These are phyloP conservation scores for Oophaga sylvatica DNA, from an alignment of 2,797 vertebrate species.

Conservation along the genomic window DNA sequence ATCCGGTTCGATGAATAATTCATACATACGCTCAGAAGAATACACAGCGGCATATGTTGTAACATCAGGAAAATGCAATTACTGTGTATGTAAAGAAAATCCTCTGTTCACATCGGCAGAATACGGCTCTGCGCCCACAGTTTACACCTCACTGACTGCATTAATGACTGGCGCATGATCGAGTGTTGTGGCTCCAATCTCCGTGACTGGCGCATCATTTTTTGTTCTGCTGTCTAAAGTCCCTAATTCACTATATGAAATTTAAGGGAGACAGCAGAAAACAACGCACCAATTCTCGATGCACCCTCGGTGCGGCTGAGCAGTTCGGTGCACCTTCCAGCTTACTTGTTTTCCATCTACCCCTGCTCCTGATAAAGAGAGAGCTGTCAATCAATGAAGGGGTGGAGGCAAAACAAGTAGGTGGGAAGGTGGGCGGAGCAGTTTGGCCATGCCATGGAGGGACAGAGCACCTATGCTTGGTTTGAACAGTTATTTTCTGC, in stretches of 20 bases:
- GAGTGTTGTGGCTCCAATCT: background rate
- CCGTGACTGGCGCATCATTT: background rate
- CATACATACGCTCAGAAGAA: background rate
- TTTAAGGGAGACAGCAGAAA: no score
- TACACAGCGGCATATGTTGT: slow-evolving; percentile 1
- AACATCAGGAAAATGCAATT: slow-evolving; percentile 10
- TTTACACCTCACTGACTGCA: background rate
- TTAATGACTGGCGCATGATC: background rate
- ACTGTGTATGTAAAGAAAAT: slow-evolving; percentile 1
- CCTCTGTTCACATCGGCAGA: background rate
- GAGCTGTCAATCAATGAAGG: no score
- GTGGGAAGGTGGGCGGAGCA: no score
- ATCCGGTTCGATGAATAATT: background rate
- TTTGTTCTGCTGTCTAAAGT: background rate
- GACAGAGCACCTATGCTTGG: no score
- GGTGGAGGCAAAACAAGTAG: no score
- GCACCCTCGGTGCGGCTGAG: no score
- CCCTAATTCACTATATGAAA: background rate
- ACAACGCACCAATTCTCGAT: no score
- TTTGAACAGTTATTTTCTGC: no score
- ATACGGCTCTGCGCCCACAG: background rate
- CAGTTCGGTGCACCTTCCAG: no score
- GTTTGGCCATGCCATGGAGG: no score
- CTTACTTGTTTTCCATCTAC: no score
- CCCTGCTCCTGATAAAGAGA: no score